phyloP scores from a whole-genome alignment of 1,140 invertebrate species.

The Megathymus violae region DNA sequence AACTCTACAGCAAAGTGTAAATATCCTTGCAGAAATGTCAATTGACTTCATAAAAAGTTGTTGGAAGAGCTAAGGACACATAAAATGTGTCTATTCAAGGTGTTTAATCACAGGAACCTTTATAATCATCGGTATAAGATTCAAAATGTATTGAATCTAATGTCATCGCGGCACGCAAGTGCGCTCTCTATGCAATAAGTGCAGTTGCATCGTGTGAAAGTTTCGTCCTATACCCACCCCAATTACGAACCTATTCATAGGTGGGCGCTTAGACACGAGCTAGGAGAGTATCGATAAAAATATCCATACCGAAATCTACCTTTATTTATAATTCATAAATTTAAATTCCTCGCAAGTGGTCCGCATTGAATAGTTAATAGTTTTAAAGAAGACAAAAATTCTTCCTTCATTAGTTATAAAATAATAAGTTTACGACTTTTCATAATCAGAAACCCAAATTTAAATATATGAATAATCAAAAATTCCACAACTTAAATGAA shows the following conservation, averaged over 20 bases:
- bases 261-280: constrained; percentile 56
- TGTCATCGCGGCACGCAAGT: constrained; percentile 10
- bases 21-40: constrained; percentile 42
- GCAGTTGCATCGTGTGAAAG: constrained; percentile 76
- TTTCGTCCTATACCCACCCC: constrained; percentile 66
- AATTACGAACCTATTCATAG: constrained; percentile 72
- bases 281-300: constrained; percentile 48
- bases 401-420: too few species aligned
- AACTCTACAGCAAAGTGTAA: background rate
- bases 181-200: constrained; percentile 47
- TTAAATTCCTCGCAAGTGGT: too few species aligned
- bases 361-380: too few species aligned
- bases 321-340: too few species aligned
- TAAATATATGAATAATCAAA: too few species aligned
- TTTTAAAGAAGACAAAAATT: too few species aligned
- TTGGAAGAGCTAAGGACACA: too few species aligned
- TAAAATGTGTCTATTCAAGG: background rate
- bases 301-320: constrained; percentile 16
- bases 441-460: too few species aligned
- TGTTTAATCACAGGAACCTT: background rate
- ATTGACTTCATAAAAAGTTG: constrained; percentile 25
- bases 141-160: constrained; percentile 38
- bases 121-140: background rate
- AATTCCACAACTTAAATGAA: too few species aligned
- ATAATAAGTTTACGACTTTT: too few species aligned